phyloP scores from a whole-genome alignment of 2,888 invertebrate species.

The Euspilapteryx auroguttella region DNA sequence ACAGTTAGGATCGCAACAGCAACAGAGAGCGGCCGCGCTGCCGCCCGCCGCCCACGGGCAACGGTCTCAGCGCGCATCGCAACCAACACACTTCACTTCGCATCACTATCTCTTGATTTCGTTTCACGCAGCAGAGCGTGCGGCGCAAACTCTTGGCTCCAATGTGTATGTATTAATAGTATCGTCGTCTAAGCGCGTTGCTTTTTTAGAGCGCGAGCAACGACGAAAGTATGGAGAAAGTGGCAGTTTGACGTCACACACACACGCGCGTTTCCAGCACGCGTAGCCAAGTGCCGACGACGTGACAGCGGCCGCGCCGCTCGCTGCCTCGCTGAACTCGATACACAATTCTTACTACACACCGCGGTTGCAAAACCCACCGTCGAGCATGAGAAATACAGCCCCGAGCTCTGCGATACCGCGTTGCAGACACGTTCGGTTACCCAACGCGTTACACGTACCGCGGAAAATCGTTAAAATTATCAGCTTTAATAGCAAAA shows the following conservation, averaged over 20 bases:
- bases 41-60: not conserved
- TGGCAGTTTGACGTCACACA: slow-evolving; percentile 56
- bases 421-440: slow-evolving; percentile 53
- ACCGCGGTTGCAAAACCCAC: slow-evolving; percentile 33
- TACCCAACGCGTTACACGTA: slow-evolving; percentile 21
- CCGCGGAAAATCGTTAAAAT: slow-evolving; percentile 11
- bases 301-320: not conserved
- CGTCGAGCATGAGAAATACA: slow-evolving; percentile 40
- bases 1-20: too few species aligned
- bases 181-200: slow-evolving; percentile 35
- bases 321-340: not conserved
- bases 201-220: slow-evolving; percentile 53
- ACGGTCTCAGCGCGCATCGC: too few species aligned
- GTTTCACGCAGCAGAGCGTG: slow-evolving; percentile 42
- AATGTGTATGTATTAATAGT: slow-evolving; percentile 44
- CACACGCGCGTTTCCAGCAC: slow-evolving; percentile 34
- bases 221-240: slow-evolving; percentile 62
- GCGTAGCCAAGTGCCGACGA: slow-evolving; percentile 16
- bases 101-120: slow-evolving; percentile 35
- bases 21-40: too few species aligned
- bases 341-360: slow-evolving; percentile 32
- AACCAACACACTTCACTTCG: too few species aligned
- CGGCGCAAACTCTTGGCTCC: slow-evolving; percentile 19
- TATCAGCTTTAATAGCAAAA: slow-evolving; percentile 9
- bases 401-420: slow-evolving; percentile 33